Evolutionary conservation across 1,140 invertebrate genomes (phyloP).

Genomic region (Cotesia chilonis): DNA sequence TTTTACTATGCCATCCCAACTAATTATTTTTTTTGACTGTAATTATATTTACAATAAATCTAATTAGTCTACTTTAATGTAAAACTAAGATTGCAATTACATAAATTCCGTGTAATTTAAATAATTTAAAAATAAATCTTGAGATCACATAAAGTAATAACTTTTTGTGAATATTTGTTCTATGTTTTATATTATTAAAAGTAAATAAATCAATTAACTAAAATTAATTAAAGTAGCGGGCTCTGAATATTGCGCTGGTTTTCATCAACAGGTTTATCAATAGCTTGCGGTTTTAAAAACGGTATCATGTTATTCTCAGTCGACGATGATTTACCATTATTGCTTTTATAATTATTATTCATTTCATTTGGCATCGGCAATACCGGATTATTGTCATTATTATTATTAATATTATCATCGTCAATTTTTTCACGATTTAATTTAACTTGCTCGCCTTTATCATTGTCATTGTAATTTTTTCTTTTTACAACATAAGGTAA

Average conservation of each 20-base stretch:
- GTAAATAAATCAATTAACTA: neutral
- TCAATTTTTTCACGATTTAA: conserved; percentile 25
- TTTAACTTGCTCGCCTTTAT: conserved; percentile 28
- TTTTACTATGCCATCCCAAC: neutral
- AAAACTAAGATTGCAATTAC: too few species aligned
- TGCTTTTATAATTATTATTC: neutral
- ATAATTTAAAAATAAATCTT: neutral
- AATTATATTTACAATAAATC: too few species aligned
- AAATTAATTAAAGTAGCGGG: neutral
- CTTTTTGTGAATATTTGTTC: conserved; percentile 2
- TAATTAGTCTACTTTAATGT: too few species aligned
- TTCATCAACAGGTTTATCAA: conserved; percentile 7
- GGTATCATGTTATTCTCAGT: conserved; percentile 16
- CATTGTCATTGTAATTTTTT: conserved; percentile 28
- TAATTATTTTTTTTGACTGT: too few species aligned
- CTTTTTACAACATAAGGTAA: conserved; percentile 36
- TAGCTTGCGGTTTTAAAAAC: neutral
- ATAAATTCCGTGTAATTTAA: too few species aligned
- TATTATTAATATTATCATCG: neutral
- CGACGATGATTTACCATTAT: conserved; percentile 39
- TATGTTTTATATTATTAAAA: neutral
- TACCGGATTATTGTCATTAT: conserved; percentile 18
- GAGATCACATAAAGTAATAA: neutral
- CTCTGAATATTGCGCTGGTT: conserved; percentile 19
- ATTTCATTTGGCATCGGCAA: conserved; percentile 24